A percentile compares a stretch with the other conserved stretches of the same genome.
These are phyloP conservation scores for Pseudoips prasinana DNA, from an alignment of 2,888 invertebrate genomes.

Conservation along the genomic window DNA sequence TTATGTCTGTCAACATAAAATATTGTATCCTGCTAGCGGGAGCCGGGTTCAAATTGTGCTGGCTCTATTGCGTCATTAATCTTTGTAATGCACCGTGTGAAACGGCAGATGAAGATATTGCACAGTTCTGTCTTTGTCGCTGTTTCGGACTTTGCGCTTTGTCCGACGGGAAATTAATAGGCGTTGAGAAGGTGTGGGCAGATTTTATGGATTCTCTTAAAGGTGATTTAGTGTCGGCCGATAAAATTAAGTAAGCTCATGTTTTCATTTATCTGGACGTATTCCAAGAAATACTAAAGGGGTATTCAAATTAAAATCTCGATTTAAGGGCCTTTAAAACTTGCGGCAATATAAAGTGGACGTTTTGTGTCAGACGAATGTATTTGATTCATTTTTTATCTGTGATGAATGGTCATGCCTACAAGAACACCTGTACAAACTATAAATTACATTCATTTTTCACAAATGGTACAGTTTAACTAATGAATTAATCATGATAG, in stretches of 20 bases:
- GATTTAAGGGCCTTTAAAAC: neutral
- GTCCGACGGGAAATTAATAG: constrained; percentile 37
- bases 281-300: constrained; percentile 13
- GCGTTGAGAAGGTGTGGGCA: constrained; percentile 35
- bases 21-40: constrained; percentile 77
- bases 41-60: constrained; percentile 72
- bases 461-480: too few relatives aligned
- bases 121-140: constrained; percentile 48
- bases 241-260: constrained; percentile 38
- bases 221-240: constrained; percentile 35
- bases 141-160: constrained; percentile 37
- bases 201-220: constrained; percentile 38
- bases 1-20: constrained; percentile 81
- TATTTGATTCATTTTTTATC: too few relatives aligned
- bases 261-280: constrained; percentile 29
- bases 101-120: constrained; percentile 68
- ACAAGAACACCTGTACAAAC: too few relatives aligned
- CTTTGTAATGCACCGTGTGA: constrained; percentile 71
- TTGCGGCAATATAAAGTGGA: too few relatives aligned
- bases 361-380: too few relatives aligned
- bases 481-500: too few relatives aligned
- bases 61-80: constrained; percentile 74
- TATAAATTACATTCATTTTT: too few relatives aligned
- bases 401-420: too few relatives aligned
- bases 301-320: constrained; percentile 8